phyloP scores from a whole-genome alignment of 2,113 vertebrate genomes.

The Tenrec ecaudatus region DNA sequence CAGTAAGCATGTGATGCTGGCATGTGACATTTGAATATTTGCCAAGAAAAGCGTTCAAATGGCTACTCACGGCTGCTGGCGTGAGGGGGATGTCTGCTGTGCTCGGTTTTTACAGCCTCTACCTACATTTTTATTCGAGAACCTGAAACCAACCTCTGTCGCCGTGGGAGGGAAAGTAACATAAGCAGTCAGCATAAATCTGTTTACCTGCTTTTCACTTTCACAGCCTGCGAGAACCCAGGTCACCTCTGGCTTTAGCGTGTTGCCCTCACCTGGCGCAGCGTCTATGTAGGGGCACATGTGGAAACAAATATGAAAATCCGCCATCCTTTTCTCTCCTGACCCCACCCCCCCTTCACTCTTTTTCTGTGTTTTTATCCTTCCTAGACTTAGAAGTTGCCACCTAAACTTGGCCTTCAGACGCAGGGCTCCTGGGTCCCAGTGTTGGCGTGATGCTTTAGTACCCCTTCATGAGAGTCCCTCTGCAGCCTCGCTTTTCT shows the following conservation, averaged over 20 bases:
- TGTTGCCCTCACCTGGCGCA: neutral
- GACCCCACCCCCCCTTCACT: neutral
- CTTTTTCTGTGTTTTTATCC: neutral
- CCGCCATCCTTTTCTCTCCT: neutral
- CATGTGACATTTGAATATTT: slow-evolving; percentile 82
- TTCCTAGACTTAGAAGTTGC: neutral
- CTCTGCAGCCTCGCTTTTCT: neutral
- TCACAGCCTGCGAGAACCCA: slow-evolving; percentile 67
- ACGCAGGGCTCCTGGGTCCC: neutral
- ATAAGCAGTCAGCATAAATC: slow-evolving; percentile 6
- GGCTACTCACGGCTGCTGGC: slow-evolving; percentile 73
- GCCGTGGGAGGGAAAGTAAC: slow-evolving; percentile 19
- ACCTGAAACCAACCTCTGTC: slow-evolving; percentile 69
- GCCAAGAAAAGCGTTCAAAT: slow-evolving; percentile 84
- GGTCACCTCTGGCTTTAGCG: slow-evolving; percentile 46
- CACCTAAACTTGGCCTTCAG: neutral
- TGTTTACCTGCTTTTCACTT: slow-evolving; percentile 69
- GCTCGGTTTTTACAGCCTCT: slow-evolving; percentile 79
- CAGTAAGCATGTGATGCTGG: slow-evolving; percentile 75
- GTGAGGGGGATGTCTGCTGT: slow-evolving; percentile 82
- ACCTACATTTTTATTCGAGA: slow-evolving; percentile 81
- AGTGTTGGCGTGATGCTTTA: neutral
- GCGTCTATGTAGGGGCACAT: too few species aligned
- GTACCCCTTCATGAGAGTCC: neutral
- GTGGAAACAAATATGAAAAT: neutral